Conservation (phyloP, 2,888 invertebrate genomes). For the Pollenia angustigena region DNA sequence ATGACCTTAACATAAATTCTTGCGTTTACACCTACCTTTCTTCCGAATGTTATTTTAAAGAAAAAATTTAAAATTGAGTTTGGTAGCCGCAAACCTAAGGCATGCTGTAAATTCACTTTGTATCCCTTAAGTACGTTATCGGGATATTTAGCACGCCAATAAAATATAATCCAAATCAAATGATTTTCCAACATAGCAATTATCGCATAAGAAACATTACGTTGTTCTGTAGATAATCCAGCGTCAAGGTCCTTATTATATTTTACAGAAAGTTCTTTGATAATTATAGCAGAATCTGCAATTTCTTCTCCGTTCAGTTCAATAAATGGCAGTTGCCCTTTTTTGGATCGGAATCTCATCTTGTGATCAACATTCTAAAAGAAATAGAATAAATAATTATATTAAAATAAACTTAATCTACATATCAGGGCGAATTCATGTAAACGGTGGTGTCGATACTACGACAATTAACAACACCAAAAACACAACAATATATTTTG, state of each 20-base stretch:
- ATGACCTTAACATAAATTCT: background rate
- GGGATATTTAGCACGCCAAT: constrained; percentile 97
- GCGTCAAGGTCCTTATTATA: constrained; percentile 94
- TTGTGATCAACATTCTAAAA: constrained; percentile 97
- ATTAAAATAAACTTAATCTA: background rate
- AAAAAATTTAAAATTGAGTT: constrained; percentile 94
- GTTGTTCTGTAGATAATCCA: constrained; percentile 92
- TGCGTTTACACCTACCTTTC: constrained; percentile 87
- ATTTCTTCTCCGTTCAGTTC: constrained; percentile 97
- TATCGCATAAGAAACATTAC: constrained; percentile 95
- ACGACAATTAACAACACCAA: no score
- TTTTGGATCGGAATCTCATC: constrained; percentile 96
- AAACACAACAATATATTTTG: no score
- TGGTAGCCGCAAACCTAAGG: constrained; percentile 94
- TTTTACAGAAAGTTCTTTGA: constrained; percentile 93
- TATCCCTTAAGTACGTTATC: constrained; percentile 95
- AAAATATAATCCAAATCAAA: constrained; percentile 94
- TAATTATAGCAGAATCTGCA: constrained; percentile 95
- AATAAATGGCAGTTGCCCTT: constrained; percentile 97
- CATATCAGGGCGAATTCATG: background rate
- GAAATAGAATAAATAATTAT: constrained; percentile 73
- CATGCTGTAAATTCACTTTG: constrained; percentile 95
- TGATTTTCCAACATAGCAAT: constrained; percentile 98
- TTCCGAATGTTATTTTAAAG: constrained; percentile 93
- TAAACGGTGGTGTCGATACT: no score